These are phyloP conservation scores for Pocota personata DNA, from an alignment of 2,888 invertebrate genomes.

Conservation along the genomic window DNA sequence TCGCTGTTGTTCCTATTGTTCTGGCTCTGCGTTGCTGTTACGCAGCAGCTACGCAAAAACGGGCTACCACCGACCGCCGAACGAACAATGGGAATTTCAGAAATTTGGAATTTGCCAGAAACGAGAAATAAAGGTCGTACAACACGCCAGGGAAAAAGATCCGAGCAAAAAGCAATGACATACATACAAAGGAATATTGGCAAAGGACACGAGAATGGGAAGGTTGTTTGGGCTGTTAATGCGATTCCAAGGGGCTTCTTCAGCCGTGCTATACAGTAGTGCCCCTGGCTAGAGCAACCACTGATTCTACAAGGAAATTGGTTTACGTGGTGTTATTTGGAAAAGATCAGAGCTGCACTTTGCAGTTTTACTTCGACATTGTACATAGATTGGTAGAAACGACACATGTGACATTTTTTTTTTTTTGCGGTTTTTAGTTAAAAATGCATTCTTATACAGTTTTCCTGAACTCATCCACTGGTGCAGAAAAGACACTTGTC, in stretches of 20 bases:
- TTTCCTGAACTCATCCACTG: too few relatives aligned
- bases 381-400: neutral
- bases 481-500: too few relatives aligned
- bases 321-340: conserved; percentile 64
- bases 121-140: conserved; percentile 19
- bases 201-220: conserved; percentile 43
- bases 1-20: conserved; percentile 62
- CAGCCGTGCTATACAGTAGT: conserved; percentile 5
- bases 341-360: conserved; percentile 57
- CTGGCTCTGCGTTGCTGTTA: conserved; percentile 41
- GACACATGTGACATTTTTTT: too few relatives aligned
- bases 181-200: conserved; percentile 33
- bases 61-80: conserved; percentile 13
- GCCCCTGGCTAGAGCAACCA: conserved; percentile 54
- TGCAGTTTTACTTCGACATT: conserved; percentile 1
- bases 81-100: conserved; percentile 65
- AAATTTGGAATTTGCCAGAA: conserved; percentile 49
- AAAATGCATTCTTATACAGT: too few relatives aligned
- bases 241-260: conserved; percentile 52
- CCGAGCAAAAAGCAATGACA: conserved; percentile 38
- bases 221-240: conserved; percentile 41
- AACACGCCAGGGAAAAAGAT: conserved; percentile 24
- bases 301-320: conserved; percentile 61
- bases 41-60: conserved; percentile 61
- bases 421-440: too few relatives aligned